Base-by-base conservation (phyloP, 2,797 vertebrate genomes). In the Heliangelus exortis region DNA sequence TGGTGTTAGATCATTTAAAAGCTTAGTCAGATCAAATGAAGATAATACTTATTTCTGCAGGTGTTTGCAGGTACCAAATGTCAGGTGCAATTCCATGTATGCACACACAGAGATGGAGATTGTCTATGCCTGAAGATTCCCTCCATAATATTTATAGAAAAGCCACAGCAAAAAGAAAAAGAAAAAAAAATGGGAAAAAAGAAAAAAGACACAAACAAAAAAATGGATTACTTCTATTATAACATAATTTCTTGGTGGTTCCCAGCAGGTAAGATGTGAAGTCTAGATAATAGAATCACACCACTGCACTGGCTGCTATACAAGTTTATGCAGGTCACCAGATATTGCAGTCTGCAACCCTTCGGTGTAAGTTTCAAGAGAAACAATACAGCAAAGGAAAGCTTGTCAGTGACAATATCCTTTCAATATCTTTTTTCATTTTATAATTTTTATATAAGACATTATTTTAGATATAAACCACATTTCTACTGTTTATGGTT, bases 271-370 rank as follows among this genome's bases (percentile, higher is more conserved):
- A 87, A 66, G 87, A 89, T 89, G 87, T 87, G 66, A 96, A 96
- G 47, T 59, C 89, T 91, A 81, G 90, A 68, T 95, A 95, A 94
- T 78, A 77, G 87, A 94, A 96, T 95, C 94, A 95, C 92, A 96
- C 54, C 84, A 83, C 61, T 87, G 22, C 17, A 55, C 45, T 48
- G 71, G 81, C 86, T 94, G 81, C 72, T 93, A 26, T 87, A 94
- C 89, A 84, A 84, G 87, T 94, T 95, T 94, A 95, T 75, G 79
- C 84, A 92, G 93, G 92, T 95, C 92, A 93, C 45, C n/a, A 85
- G 47, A 95, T 93, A 94, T 53, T 92, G 78, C 84, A 94, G 81
- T 63, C 75, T 87, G 61, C 78, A 85, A 77, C 29, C 78, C 61
- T 4, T 63, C 36, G 68, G 43, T 48, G 61, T 39, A 93, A 65